Conservation (phyloP, 1,140 invertebrate genomes). For the Dolichoris vasculosae region DNA sequence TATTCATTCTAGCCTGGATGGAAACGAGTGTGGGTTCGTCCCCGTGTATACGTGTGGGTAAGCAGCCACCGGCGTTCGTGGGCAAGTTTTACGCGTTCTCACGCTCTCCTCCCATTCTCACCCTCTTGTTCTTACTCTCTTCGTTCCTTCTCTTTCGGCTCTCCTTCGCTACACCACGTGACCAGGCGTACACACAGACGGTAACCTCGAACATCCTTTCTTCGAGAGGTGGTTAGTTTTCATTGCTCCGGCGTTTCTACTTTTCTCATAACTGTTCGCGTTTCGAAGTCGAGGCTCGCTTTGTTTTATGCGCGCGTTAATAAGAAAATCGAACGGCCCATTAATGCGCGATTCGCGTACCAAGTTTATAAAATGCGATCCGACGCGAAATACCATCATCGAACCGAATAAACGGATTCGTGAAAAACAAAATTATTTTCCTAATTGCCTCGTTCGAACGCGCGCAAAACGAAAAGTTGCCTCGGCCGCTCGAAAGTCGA, state of each 20-base stretch:
- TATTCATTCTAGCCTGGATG: not conserved
- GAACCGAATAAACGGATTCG: not conserved
- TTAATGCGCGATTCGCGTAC: not conserved
- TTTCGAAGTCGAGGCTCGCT: not conserved
- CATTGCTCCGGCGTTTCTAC: not conserved
- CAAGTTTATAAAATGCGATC: not conserved
- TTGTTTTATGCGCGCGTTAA: not conserved
- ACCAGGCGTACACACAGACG: not conserved
- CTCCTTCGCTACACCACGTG: not conserved
- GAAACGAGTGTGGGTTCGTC: not conserved
- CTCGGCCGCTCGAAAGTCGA: not conserved
- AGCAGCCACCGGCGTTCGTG: slow-evolving; percentile 56
- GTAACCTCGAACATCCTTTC: not conserved
- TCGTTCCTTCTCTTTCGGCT: not conserved
- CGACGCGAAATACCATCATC: not conserved
- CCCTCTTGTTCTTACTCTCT: slow-evolving; percentile 25
- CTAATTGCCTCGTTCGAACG: not conserved
- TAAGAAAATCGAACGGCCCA: not conserved
- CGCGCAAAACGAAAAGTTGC: not conserved
- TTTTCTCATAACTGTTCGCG: not conserved
- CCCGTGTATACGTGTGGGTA: not conserved
- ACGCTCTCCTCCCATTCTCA: slow-evolving; percentile 65
- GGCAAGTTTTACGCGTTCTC: slow-evolving; percentile 67
- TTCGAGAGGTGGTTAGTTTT: not conserved
- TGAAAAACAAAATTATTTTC: not conserved